phyloP scores from a whole-genome alignment of 2,113 vertebrate genomes.

The Pachyramphus minor region DNA sequence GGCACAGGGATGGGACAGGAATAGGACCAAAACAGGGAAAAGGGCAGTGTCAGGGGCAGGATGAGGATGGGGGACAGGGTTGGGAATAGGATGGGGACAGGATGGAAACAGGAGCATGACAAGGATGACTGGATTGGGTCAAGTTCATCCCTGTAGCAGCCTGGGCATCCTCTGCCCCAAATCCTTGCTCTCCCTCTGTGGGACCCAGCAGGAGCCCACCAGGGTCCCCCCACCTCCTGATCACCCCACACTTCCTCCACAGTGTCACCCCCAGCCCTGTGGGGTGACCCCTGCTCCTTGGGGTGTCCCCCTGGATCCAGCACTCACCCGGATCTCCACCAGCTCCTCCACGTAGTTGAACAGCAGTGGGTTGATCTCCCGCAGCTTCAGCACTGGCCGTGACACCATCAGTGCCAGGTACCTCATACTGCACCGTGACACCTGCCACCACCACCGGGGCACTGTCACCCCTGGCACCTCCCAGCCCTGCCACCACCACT shows the following conservation, averaged over 20 bases:
- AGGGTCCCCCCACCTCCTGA: not conserved
- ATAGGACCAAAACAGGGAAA: not conserved
- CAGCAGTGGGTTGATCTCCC: conserved; percentile 93
- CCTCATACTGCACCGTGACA: conserved; percentile 92
- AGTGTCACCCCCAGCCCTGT: not conserved
- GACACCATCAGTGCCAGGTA: conserved; percentile 93
- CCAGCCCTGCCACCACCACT: not conserved
- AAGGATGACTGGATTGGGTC: not conserved
- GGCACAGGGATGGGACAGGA: not conserved
- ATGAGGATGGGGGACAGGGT: not conserved
- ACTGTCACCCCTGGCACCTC: not conserved
- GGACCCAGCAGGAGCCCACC: not conserved
- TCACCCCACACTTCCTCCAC: not conserved
- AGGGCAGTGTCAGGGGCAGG: not conserved
- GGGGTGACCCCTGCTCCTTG: not conserved
- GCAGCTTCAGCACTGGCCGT: conserved; percentile 88
- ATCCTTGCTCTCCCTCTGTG: no score
- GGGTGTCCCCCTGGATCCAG: not conserved
- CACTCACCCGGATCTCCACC: conserved; percentile 90
- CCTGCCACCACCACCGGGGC: conserved; percentile 61
- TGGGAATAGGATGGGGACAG: not conserved
- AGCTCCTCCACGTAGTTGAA: conserved; percentile 98
- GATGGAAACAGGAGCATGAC: not conserved
- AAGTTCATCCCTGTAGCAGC: not conserved
- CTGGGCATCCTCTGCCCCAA: not conserved